A percentile compares a stretch with the other conserved stretches of the same genome.
Evolutionary conservation across 2,797 vertebrate species (phyloP).

Genomic region (Leptodactylus fallax): DNA sequence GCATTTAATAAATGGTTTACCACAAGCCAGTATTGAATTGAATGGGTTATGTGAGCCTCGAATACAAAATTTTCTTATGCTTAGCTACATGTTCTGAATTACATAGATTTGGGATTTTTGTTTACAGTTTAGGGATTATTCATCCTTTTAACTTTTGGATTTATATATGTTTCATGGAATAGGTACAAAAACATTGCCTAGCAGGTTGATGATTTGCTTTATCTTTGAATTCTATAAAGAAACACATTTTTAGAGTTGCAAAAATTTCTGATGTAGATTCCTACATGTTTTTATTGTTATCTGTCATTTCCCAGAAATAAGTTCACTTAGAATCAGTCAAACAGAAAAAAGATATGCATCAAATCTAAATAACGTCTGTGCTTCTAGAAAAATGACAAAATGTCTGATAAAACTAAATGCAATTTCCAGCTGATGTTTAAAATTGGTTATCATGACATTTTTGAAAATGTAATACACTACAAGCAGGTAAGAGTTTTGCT

Average conservation of each 20-base stretch:
- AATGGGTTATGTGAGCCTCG: too few species aligned
- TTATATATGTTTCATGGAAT: neutral
- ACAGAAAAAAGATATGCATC: conserved; percentile 64
- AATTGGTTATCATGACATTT: conserved; percentile 65
- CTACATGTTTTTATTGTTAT: conserved; percentile 63
- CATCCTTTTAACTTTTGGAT: neutral
- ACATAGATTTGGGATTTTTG: too few species aligned
- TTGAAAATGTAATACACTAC: conserved; percentile 62
- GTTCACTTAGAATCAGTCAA: conserved; percentile 64
- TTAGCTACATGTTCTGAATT: too few species aligned
- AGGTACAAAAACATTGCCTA: conserved; percentile 18
- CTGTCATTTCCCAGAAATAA: conserved; percentile 63
- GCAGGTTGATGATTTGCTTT: conserved; percentile 19
- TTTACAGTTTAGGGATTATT: neutral
- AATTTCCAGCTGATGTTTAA: conserved; percentile 65
- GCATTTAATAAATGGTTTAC: too few species aligned
- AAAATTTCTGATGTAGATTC: conserved; percentile 46
- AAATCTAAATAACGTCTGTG: conserved; percentile 62
- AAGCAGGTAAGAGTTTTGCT: conserved; percentile 61
- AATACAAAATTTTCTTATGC: too few species aligned
- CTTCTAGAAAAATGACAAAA: conserved; percentile 62
- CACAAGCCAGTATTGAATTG: too few species aligned
- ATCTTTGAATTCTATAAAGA: conserved; percentile 34
- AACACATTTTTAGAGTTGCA: conserved; percentile 33
- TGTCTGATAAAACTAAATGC: conserved; percentile 62